Evolutionary conservation across 2,797 vertebrate species (phyloP), one percentile per base, ranked within the genome.

Genomic region (Streptopelia turtur): DNA sequence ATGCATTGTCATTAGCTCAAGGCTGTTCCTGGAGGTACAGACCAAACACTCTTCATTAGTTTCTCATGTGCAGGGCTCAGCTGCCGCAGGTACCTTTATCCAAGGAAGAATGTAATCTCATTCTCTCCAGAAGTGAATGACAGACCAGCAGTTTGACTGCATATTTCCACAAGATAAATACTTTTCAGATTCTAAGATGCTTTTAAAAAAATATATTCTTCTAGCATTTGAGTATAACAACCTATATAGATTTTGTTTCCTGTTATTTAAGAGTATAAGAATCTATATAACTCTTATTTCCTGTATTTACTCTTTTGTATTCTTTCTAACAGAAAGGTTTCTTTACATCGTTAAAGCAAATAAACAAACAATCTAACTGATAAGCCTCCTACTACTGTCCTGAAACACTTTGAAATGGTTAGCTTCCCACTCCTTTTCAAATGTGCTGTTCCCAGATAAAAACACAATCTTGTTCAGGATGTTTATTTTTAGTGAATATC

Each of bases 401-500:
- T 50, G 33, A 81, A 93, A 66, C 15, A 35, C 6, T 57, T 72
- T 39, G 33, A 70, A 77, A 41, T 30, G 4, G 6, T 75, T 71
- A 79, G 2, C 6, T 4, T 68, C 10, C 10, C 7, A 75, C 18
- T 17, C 22, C 10, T 90, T 93, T 79, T 56, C 37, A 82, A 43
- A 57, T 72, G n/a, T 78, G 8, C 7, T 63, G 7, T 63, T 92
- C 18, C 20, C 35, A 56, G 53, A 85, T 65, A 52, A 92, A 85
- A 83, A 76, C 60, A 6, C 10, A 74, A 80, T 6, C 11, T 11
- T 84, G 23, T 30, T 85, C 41, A 82, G 60, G 55, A 41, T 24
- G 12, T 78, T 93, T 85, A 52, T 78, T 89, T 94, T 84, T 71
- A 68, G 23, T 71, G 25, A 90, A 50, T 80, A 85, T 59, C 63